phyloP scores from a whole-genome alignment of 2,113 vertebrate genomes.

The Cololabis saira region DNA sequence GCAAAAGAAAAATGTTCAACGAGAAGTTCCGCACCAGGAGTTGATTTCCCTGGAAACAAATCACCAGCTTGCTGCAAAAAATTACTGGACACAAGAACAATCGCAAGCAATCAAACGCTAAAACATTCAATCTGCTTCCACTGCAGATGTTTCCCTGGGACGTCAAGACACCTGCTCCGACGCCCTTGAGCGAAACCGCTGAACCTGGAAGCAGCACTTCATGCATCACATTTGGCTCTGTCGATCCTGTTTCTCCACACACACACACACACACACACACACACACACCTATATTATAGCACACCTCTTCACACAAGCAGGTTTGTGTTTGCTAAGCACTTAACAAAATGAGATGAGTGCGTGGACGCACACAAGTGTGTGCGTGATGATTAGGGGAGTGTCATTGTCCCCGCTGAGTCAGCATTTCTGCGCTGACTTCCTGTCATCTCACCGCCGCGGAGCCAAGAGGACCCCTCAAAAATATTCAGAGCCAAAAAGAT shows the following conservation, averaged over 20 bases:
- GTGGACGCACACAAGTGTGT: constrained; percentile 7
- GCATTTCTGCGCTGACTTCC: constrained; percentile 52
- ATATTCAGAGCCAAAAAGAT: constrained; percentile 4
- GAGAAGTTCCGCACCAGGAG: not conserved
- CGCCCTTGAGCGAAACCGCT: constrained; percentile 46
- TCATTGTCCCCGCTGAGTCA: constrained; percentile 61
- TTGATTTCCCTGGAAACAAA: not conserved
- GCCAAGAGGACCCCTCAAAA: constrained; percentile 12
- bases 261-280: too few species aligned
- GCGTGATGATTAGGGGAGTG: constrained; percentile 41
- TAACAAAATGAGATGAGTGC: constrained; percentile 64
- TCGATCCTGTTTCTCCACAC: constrained; percentile 40
- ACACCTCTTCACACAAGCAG: constrained; percentile 1
- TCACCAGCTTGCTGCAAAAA: not conserved
- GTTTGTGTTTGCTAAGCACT: constrained; percentile 59
- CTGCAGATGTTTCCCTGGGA: constrained; percentile 1
- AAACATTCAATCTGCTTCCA: not conserved
- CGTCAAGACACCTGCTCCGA: constrained; percentile 7
- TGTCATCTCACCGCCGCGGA: constrained; percentile 24
- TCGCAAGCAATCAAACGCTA: constrained; percentile 10
- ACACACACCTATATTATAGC: constrained; percentile 20
- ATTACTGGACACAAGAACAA: constrained; percentile 9
- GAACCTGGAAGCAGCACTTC: constrained; percentile 19
- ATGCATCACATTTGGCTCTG: constrained; percentile 28
- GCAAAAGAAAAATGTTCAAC: too few species aligned